Evolutionary conservation across 2,888 invertebrate species (phyloP).

Genomic region (Xestia xanthographa): DNA sequence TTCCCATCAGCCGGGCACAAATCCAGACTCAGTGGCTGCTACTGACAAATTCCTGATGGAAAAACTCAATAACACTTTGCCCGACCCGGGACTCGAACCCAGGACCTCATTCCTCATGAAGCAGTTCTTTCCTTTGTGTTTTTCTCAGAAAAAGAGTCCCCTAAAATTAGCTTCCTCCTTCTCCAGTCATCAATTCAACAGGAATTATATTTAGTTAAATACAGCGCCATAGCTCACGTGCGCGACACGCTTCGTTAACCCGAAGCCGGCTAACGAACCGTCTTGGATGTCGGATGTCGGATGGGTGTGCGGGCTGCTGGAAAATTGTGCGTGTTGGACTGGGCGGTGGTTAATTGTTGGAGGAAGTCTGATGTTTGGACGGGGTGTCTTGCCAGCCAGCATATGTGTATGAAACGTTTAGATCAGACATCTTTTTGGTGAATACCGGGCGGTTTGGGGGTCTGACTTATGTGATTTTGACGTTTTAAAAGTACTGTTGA

Average conservation of each 20-base stretch:
- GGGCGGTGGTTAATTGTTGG: constrained; percentile 31
- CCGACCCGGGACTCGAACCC: no score
- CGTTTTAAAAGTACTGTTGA: no score
- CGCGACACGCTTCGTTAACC: constrained; percentile 59
- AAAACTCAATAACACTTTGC: no score
- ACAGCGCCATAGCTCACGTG: constrained; percentile 57
- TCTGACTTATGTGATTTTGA: no score
- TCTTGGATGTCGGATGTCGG: constrained; percentile 30
- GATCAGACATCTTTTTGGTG: no score
- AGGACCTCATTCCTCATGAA: no score
- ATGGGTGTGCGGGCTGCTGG: constrained; percentile 40
- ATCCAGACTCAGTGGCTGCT: no score
- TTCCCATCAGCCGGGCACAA: no score
- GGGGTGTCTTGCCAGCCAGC: not conserved
- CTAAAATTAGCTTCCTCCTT: constrained; percentile 27
- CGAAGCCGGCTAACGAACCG: constrained; percentile 59
- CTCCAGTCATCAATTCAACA: constrained; percentile 26
- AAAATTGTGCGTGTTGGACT: constrained; percentile 38
- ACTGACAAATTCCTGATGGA: no score
- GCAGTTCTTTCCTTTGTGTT: no score
- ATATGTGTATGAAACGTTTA: not conserved
- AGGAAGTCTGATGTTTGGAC: not conserved
- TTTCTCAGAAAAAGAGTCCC: not conserved
- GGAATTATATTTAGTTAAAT: constrained; percentile 52
- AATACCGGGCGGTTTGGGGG: no score